Conservation (phyloP, 2,113 vertebrate genomes). For the Dissostichus mawsoni region DNA sequence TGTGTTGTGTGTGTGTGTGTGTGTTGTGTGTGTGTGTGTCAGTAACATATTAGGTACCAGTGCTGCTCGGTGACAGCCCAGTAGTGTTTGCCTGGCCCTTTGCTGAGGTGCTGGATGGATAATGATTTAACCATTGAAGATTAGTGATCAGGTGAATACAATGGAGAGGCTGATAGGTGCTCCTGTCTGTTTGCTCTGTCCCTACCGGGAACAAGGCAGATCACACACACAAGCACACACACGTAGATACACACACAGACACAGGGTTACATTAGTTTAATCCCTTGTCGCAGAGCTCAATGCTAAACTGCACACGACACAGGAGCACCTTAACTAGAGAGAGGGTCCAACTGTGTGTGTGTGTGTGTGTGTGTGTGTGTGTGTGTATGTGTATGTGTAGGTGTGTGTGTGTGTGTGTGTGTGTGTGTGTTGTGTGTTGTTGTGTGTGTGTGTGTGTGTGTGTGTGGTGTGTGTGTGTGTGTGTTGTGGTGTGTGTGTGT, state of each 20-base stretch:
- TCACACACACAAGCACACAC: conserved; percentile 42
- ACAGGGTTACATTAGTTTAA: conserved; percentile 41
- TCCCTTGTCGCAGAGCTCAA: conserved; percentile 40
- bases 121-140: conserved; percentile 83
- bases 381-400: not conserved
- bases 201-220: conserved; percentile 57
- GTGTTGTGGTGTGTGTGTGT: conserved; percentile 29
- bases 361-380: no score
- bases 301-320: conserved; percentile 46
- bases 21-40: conserved; percentile 31
- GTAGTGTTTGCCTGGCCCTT: conserved; percentile 74
- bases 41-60: conserved; percentile 58
- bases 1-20: no score
- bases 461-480: conserved; percentile 8
- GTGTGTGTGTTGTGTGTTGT: conserved; percentile 34
- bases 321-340: conserved; percentile 46
- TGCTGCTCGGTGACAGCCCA: conserved; percentile 57
- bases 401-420: conserved; percentile 30
- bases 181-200: conserved; percentile 69
- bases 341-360: not conserved
- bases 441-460: conserved; percentile 23
- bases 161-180: conserved; percentile 74
- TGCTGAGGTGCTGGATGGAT: conserved; percentile 70
- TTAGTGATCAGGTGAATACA: conserved; percentile 78
- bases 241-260: conserved; percentile 14